phyloP scores from a whole-genome alignment of 2,113 vertebrate species.

The Chaetura pelagica region DNA sequence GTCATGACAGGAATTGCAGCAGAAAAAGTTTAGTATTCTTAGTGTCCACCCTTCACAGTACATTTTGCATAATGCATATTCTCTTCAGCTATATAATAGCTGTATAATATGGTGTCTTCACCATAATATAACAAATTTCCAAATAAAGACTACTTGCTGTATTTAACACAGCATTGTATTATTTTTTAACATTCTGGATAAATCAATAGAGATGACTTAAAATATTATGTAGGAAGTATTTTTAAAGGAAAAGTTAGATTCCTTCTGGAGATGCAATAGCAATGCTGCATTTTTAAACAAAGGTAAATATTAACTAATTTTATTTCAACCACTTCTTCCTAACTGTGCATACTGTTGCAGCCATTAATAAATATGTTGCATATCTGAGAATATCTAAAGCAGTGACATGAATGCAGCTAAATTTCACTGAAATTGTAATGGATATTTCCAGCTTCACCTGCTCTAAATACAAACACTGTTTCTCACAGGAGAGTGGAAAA shows the following conservation, averaged over 20 bases:
- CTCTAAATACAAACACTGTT: background rate
- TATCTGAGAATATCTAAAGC: background rate
- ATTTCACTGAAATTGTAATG: background rate
- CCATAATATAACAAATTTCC: background rate
- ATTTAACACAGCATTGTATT: background rate
- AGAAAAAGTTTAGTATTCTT: constrained; percentile 41
- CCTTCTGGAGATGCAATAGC: background rate
- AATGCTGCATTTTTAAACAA: background rate
- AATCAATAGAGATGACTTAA: background rate
- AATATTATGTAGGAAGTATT: background rate
- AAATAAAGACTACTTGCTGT: constrained; percentile 13
- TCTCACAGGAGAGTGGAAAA: background rate
- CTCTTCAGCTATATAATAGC: background rate
- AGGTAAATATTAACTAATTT: background rate
- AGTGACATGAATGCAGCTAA: rapidly evolving
- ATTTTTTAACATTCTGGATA: background rate
- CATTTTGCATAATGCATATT: constrained; percentile 16
- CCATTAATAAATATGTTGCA: background rate
- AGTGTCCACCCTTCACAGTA: background rate
- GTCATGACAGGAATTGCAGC: constrained; percentile 13
- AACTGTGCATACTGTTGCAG: background rate
- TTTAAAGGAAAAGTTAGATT: constrained; percentile 7
- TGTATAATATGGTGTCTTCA: background rate
- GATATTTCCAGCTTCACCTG: background rate
- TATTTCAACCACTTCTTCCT: background rate